phyloP scores from a whole-genome alignment of 2,113 vertebrate genomes.

The Origma solitaria region DNA sequence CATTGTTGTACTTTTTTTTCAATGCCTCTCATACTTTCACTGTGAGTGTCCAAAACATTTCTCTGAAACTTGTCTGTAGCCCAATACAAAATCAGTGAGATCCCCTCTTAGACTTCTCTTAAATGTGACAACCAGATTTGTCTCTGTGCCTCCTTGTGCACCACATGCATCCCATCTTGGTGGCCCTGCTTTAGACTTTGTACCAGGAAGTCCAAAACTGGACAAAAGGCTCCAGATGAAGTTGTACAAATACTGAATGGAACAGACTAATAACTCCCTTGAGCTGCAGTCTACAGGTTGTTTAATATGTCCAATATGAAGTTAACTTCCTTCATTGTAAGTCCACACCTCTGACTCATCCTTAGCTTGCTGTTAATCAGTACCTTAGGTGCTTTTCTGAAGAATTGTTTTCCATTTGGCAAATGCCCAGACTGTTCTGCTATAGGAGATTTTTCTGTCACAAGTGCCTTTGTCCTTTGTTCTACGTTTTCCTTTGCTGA shows the following conservation, averaged over 20 bases:
- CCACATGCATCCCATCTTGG: fast-evolving
- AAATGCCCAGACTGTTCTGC: not conserved
- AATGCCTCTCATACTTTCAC: not conserved
- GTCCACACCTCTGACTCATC: not conserved
- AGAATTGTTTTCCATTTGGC: not conserved
- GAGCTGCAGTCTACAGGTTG: not conserved
- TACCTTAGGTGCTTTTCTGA: not conserved
- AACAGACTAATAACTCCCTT: not conserved
- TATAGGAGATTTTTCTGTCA: not conserved
- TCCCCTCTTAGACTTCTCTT: not conserved
- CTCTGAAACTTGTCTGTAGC: not conserved
- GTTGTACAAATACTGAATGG: not conserved
- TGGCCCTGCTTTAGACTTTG: not conserved
- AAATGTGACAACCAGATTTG: not conserved
- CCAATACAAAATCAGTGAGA: not conserved
- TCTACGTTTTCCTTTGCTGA: not conserved
- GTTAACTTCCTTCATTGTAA: not conserved
- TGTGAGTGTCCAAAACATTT: not conserved
- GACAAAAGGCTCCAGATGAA: not conserved
- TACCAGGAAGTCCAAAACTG: not conserved
- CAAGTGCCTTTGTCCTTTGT: not conserved
- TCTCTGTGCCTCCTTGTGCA: not conserved
- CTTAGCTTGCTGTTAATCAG: not conserved
- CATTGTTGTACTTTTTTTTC: not conserved
- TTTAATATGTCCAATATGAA: not conserved